Percentiles rank a stretch among this genome's conserved stretches.
Conservation (phyloP, 2,888 invertebrate species). For the Lathronympha strigana region DNA sequence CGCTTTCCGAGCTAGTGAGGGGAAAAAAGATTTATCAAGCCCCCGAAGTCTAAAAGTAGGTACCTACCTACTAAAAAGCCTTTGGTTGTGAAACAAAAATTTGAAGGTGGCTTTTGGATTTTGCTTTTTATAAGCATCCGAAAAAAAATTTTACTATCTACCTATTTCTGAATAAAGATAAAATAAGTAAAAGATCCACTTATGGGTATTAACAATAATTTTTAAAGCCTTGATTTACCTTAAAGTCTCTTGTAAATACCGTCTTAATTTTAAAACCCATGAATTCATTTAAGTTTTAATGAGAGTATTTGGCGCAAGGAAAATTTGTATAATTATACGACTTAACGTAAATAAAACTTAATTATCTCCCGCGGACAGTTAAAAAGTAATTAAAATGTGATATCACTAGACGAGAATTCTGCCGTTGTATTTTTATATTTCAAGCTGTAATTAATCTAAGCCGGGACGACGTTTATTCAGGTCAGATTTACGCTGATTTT, state of each 20-base stretch:
- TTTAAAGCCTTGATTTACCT: neutral
- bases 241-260: neutral
- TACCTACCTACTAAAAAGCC: too few species aligned
- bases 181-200: too few species aligned
- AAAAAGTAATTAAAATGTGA: slow-evolving; percentile 39
- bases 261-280: slow-evolving; percentile 17
- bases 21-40: too few species aligned
- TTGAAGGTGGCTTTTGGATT: too few species aligned
- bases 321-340: slow-evolving; percentile 21
- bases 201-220: too few species aligned
- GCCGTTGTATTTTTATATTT: slow-evolving; percentile 29
- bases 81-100: too few species aligned
- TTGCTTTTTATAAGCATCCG: too few species aligned
- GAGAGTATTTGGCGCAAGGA: slow-evolving; percentile 8
- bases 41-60: too few species aligned
- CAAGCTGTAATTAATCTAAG: slow-evolving; percentile 11
- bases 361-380: slow-evolving; percentile 32
- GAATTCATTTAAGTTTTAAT: slow-evolving; percentile 19
- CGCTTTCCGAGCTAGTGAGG: too few species aligned
- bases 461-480: slow-evolving; percentile 12
- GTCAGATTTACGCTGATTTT: neutral
- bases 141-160: too few species aligned
- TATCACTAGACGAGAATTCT: slow-evolving; percentile 32
- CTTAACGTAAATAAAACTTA: slow-evolving; percentile 36
- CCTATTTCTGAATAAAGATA: too few species aligned